These are phyloP conservation scores for Carcharodon carcharias DNA, from an alignment of 2,797 vertebrate genomes.

Conservation along the genomic window DNA sequence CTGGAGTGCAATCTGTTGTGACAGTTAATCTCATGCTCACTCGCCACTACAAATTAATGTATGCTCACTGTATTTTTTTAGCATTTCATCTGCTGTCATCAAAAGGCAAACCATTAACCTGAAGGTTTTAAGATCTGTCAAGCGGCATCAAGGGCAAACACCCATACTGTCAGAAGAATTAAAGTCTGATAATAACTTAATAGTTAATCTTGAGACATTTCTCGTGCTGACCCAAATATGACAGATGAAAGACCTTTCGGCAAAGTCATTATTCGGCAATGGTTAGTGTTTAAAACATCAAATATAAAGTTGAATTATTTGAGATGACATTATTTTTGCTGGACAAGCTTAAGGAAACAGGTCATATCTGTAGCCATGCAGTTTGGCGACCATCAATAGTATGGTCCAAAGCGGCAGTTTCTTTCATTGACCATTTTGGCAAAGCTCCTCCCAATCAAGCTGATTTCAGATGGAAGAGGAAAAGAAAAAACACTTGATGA, in stretches of 20 bases:
- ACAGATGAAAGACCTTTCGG: slow-evolving; percentile 40
- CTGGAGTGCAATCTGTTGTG: slow-evolving; percentile 49
- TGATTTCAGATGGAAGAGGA: neutral
- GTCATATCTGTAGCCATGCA: neutral
- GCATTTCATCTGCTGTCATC: slow-evolving; percentile 45
- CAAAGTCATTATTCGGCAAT: slow-evolving; percentile 34
- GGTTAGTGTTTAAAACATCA: neutral
- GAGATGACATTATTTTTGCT: slow-evolving; percentile 3
- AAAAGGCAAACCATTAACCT: slow-evolving; percentile 54
- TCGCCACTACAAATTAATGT: slow-evolving; percentile 36
- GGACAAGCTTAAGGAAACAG: neutral
- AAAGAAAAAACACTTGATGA: neutral
- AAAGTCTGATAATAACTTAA: slow-evolving; percentile 42
- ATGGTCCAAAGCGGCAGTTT: neutral
- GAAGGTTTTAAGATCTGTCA: slow-evolving; percentile 56
- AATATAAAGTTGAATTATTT: neutral
- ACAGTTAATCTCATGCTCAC: slow-evolving; percentile 48
- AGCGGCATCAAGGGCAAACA: slow-evolving; percentile 52
- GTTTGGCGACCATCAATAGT: neutral
- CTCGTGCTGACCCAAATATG: slow-evolving; percentile 38
- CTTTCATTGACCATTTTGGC: neutral
- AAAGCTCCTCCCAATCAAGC: neutral
- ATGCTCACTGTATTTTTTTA: slow-evolving; percentile 27
- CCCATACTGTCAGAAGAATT: slow-evolving; percentile 48
- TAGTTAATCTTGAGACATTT: neutral